Evolutionary conservation across 2,797 vertebrate species (phyloP).

Genomic region (Vireo griseus): DNA sequence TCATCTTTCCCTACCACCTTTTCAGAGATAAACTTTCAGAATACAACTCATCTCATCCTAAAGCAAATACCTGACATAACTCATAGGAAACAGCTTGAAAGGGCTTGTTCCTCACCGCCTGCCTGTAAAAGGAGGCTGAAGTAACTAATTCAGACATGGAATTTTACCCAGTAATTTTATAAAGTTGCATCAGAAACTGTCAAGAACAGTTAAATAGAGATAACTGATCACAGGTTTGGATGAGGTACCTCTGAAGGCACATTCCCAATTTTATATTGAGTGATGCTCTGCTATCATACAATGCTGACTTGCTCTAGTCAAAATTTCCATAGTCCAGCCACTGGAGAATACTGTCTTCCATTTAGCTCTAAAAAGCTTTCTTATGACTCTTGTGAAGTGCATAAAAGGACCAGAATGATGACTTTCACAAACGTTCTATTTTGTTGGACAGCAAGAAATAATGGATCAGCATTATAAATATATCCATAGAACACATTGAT

Average conservation of each 20-base stretch:
- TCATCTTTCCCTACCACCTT: neutral
- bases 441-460: slow-evolving; percentile 19
- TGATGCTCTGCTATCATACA: neutral
- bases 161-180: neutral
- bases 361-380: slow-evolving; percentile 43
- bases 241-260: slow-evolving; percentile 6
- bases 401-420: slow-evolving; percentile 16
- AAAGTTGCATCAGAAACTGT: slow-evolving; percentile 3
- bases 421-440: slow-evolving; percentile 23
- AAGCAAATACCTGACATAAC: neutral
- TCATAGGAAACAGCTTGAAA: neutral
- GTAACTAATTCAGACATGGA: neutral
- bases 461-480: neutral
- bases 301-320: neutral
- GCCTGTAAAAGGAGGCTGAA: neutral
- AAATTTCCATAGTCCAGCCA: neutral
- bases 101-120: neutral
- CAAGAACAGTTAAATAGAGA: neutral
- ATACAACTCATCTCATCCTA: neutral
- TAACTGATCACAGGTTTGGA: neutral
- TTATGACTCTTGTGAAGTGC: slow-evolving; percentile 28
- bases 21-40: neutral
- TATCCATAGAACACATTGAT: neutral
- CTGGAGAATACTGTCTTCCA: slow-evolving; percentile 22
- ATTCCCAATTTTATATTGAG: slow-evolving; percentile 1